phyloP scores from a whole-genome alignment of 2,797 vertebrate species.

The Chromobotia macracanthus region DNA sequence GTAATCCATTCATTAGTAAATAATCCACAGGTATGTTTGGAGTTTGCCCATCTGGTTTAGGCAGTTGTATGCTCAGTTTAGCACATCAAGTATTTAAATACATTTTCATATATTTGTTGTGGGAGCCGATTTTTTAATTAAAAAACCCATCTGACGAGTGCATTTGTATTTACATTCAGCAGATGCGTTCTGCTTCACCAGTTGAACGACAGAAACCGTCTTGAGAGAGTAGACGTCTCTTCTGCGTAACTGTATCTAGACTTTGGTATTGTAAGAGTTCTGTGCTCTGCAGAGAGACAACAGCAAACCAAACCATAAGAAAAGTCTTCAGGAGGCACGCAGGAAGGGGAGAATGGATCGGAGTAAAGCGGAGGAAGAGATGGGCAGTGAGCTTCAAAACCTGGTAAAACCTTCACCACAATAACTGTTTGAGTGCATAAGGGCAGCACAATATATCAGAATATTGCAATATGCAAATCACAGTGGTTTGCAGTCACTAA shows the following conservation, averaged over 20 bases:
- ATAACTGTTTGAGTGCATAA: background rate
- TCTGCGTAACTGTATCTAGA: background rate
- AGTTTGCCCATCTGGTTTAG: slow-evolving; percentile 39
- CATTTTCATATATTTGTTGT: background rate
- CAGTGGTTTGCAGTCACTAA: too few relatives aligned
- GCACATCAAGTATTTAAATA: background rate
- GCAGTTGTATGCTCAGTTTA: background rate
- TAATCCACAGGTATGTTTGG: slow-evolving; percentile 30
- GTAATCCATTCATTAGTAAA: slow-evolving; percentile 16
- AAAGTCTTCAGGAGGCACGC: slow-evolving; percentile 58
- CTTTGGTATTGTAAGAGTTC: background rate
- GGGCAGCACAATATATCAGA: too few relatives aligned
- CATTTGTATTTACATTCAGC: too few relatives aligned
- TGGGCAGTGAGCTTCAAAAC: slow-evolving; percentile 57
- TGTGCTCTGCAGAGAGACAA: slow-evolving; percentile 52
- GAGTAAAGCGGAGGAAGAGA: slow-evolving; percentile 61
- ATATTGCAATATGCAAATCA: too few relatives aligned
- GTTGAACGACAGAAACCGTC: background rate
- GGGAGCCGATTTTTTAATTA: background rate
- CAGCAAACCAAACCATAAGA: slow-evolving; percentile 47
- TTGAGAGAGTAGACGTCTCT: background rate
- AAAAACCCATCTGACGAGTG: background rate
- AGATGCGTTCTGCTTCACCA: background rate
- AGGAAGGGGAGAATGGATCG: slow-evolving; percentile 63
- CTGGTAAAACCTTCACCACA: slow-evolving; percentile 50